Percentiles rank a stretch among this genome's conserved stretches.
Evolutionary conservation across 2,797 vertebrate species (phyloP).

Genomic region (Pipistrellus kuhlii): DNA sequence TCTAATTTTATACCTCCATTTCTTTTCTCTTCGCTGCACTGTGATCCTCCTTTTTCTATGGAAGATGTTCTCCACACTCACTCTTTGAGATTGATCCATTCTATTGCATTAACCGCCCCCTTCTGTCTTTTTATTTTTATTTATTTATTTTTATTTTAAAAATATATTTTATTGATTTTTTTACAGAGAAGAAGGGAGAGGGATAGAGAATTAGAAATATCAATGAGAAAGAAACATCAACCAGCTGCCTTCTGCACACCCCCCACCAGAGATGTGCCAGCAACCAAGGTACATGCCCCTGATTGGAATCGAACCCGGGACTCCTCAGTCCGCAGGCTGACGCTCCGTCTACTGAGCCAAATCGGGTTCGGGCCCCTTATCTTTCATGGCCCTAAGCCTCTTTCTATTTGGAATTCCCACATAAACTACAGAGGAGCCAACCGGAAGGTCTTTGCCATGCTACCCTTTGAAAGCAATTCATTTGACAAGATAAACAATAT

Average conservation of each 20-base stretch:
- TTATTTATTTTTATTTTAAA: no score
- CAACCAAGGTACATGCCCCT: no score
- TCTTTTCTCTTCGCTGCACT: background rate
- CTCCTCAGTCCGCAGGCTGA: no score
- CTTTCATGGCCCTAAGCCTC: background rate
- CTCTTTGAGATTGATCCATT: background rate
- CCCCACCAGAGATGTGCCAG: no score
- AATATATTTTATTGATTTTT: no score
- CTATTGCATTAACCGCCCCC: background rate
- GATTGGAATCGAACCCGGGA: no score
- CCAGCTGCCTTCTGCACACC: no score
- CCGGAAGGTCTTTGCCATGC: background rate
- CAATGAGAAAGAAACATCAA: no score
- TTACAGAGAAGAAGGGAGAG: no score
- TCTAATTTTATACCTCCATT: background rate
- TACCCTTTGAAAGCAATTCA: background rate
- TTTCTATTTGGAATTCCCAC: background rate
- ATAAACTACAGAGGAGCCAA: background rate
- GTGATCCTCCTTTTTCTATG: background rate
- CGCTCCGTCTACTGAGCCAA: no score
- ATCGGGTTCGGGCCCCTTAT: no score
- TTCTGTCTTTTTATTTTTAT: background rate
- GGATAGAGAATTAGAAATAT: no score
- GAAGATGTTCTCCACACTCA: background rate
- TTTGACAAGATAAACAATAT: slow-evolving; percentile 18